phyloP scores from a whole-genome alignment of 2,113 vertebrate genomes.

The Phalacrocorax pelagicus region DNA sequence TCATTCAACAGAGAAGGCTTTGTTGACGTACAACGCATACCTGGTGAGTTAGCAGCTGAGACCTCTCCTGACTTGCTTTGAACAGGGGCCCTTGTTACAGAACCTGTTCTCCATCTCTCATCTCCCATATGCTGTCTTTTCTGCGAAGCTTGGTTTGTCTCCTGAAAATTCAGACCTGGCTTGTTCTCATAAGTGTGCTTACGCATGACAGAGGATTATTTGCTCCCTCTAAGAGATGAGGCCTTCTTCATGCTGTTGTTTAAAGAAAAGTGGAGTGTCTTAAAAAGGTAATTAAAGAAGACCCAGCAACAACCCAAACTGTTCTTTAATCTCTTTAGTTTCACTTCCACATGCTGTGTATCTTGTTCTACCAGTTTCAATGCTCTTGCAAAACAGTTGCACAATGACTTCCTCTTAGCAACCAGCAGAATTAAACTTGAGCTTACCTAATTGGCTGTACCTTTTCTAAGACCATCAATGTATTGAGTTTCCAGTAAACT shows the following conservation, averaged over 20 bases:
- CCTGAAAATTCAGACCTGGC: not conserved
- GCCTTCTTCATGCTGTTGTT: constrained; percentile 17
- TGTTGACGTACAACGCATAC: constrained; percentile 36
- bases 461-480: not conserved
- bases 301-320: constrained; percentile 51
- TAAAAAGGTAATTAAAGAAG: constrained; percentile 60
- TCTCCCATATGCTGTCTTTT: not conserved
- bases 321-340: constrained; percentile 58
- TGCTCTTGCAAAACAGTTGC: constrained; percentile 51
- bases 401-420: constrained; percentile 41
- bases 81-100: constrained; percentile 44
- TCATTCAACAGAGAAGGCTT: constrained; percentile 56
- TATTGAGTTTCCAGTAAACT: constrained; percentile 22
- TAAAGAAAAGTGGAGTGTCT: constrained; percentile 48
- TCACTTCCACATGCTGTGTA: constrained; percentile 42
- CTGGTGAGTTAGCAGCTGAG: constrained; percentile 31
- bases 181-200: not conserved
- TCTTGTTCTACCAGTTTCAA: constrained; percentile 65
- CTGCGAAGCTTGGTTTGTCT: not conserved
- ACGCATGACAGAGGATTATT: not conserved
- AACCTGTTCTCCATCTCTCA: constrained; percentile 46
- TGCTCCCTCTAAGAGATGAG: not conserved
- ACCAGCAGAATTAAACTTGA: constrained; percentile 25
- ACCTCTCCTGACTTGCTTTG: constrained; percentile 57
- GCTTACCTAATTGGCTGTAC: not conserved